Evolutionary conservation across 2,888 invertebrate species (phyloP), one percentile per base, ranked within the genome.

Genomic region (Rapana venosa): DNA sequence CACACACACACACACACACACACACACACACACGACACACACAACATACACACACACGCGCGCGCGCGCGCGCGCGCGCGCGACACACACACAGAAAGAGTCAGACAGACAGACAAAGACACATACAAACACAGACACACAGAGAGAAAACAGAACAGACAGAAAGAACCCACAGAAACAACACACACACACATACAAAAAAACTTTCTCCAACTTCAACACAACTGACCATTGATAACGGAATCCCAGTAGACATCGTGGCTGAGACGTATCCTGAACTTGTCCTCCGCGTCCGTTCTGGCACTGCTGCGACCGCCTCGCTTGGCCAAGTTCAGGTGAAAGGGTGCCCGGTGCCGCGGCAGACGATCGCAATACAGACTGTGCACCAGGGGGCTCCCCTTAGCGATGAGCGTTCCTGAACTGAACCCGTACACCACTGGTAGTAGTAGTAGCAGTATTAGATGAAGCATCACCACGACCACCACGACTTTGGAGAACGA

Each of bases 291-390:
- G 22, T 70, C 30, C 30, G 32, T 32, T 15, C 58, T 66, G 56
- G 88, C 85, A 70, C 56, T 85, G 26, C 89, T 85, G 74, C 85
- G 77, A 5, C 89, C 89, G 0, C 84, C 84, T 56, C 89, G 85
- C 6, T 20, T 20, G n/a, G 85, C 74, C 70, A 74, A n/a, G 85
- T 89, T 85, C 74, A 89, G 84, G 74, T 89, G 89, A 32, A 89
- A 84, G 2, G 89, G 89, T 15, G 83, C 70, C 47, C 89, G 84
- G 32, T 84, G 89, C 89, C 85, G 30, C 35, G 89, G 85, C 77
- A 70, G 30, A 17, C 89, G 85, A n/a, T 85, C 89, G 22, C 89
- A 89, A 58, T 89, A 89, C 84, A 89, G 26, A 70, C 85, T 85
- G 17, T 70, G 66, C 15, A 70, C 47, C 30, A 89, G 22, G 2